These are phyloP conservation scores for Synanthedon andrenaeformis DNA, from an alignment of 2,888 invertebrate genomes.

Conservation along the genomic window DNA sequence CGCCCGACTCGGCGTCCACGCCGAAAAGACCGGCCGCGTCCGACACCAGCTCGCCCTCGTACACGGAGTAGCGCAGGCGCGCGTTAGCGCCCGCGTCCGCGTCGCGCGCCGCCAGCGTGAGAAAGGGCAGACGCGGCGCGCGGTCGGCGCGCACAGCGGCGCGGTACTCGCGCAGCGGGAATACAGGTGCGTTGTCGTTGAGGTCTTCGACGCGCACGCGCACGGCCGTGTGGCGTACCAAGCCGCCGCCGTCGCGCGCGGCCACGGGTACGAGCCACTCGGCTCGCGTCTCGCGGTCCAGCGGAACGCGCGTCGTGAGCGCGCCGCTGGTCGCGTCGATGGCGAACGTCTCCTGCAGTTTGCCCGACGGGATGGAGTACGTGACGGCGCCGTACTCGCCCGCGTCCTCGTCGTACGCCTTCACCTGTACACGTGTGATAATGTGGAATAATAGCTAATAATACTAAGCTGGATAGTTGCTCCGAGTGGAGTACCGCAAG, in stretches of 20 bases:
- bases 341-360: constrained; percentile 78
- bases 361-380: constrained; percentile 83
- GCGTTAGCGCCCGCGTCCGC: constrained; percentile 80
- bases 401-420: constrained; percentile 85
- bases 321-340: constrained; percentile 80
- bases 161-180: constrained; percentile 82
- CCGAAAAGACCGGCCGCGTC: constrained; percentile 77
- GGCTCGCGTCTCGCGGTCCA: constrained; percentile 79
- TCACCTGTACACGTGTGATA: constrained; percentile 55
- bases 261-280: constrained; percentile 76
- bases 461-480: too few relatives aligned
- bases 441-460: too few relatives aligned
- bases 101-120: constrained; percentile 75
- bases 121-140: constrained; percentile 39
- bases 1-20: constrained; percentile 81
- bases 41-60: constrained; percentile 68
- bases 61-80: constrained; percentile 80
- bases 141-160: constrained; percentile 70
- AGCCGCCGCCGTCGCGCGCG: constrained; percentile 86
- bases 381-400: constrained; percentile 80
- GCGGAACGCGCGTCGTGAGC: constrained; percentile 74
- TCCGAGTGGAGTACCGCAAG: too few relatives aligned
- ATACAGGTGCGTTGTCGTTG: constrained; percentile 86
- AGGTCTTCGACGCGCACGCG: constrained; percentile 85
- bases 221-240: constrained; percentile 79